Conservation (phyloP, 2,113 vertebrate genomes). For the Pterocles burchelli region DNA sequence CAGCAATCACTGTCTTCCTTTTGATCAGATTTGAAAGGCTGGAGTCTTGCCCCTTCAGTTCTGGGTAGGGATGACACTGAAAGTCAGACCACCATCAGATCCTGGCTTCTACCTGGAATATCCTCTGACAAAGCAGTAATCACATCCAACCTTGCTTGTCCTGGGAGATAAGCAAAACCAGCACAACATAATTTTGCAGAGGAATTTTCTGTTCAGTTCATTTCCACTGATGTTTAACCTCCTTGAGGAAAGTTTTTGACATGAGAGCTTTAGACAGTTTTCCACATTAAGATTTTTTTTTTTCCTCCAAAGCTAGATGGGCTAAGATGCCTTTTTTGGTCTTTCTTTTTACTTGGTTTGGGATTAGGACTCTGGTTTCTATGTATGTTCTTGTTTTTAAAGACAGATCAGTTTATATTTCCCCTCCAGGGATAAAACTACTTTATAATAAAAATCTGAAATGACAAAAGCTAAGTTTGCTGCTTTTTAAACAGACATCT, state of each 20-base stretch:
- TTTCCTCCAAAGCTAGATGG: neutral
- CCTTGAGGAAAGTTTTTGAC: neutral
- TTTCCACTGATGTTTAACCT: neutral
- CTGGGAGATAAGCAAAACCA: neutral
- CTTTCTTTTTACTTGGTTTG: neutral
- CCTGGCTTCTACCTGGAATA: neutral
- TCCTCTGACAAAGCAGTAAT: neutral
- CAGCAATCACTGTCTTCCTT: too few relatives aligned
- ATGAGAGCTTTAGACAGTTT: neutral
- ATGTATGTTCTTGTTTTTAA: neutral
- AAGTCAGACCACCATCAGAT: neutral
- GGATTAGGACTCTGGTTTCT: neutral
- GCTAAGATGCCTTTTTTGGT: neutral
- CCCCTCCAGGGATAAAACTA: neutral
- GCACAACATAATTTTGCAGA: neutral
- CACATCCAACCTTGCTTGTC: neutral
- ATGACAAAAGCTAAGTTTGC: neutral
- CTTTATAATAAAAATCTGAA: conserved; percentile 24
- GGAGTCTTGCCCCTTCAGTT: neutral
- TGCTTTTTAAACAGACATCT: conserved; percentile 13
- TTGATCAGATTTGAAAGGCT: neutral
- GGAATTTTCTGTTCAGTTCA: neutral
- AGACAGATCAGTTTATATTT: neutral
- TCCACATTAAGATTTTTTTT: neutral
- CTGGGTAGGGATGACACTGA: neutral